Percentiles rank a stretch among this genome's conserved stretches.
These are phyloP conservation scores for Neomonachus schauinslandi DNA, from an alignment of 2,113 vertebrate genomes.

Conservation along the genomic window DNA sequence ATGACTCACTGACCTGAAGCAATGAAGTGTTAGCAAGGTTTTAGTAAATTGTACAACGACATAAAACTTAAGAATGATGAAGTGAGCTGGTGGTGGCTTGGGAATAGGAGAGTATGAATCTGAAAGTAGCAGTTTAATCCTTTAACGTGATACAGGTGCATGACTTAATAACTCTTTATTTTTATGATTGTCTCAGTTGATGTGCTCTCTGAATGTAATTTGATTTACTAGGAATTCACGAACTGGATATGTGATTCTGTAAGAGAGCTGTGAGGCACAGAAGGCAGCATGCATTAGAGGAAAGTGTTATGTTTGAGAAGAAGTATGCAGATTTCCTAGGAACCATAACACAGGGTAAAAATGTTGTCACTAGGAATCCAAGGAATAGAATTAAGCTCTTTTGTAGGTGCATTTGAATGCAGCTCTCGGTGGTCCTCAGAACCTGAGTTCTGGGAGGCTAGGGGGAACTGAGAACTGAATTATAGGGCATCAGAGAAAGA, in stretches of 20 bases:
- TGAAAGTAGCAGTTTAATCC: constrained; percentile 41
- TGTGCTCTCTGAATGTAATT: neutral
- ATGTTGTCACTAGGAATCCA: constrained; percentile 40
- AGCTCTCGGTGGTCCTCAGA: neutral
- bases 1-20: neutral
- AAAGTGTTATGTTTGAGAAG: constrained; percentile 30
- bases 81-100: neutral
- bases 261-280: neutral
- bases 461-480: neutral
- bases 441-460: neutral
- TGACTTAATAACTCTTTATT: constrained; percentile 51
- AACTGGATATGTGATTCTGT: constrained; percentile 39
- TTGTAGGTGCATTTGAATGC: constrained; percentile 21
- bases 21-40: neutral
- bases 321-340: neutral
- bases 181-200: constrained; percentile 36
- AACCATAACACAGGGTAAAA: neutral
- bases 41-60: constrained; percentile 14
- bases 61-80: neutral
- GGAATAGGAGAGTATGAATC: constrained; percentile 26
- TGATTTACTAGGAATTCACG: constrained; percentile 46
- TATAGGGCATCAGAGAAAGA: neutral
- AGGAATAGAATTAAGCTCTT: neutral
- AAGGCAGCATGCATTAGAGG: constrained; percentile 4
- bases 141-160: neutral